These are phyloP conservation scores for Andrena bucephala DNA, from an alignment of 2,888 invertebrate genomes.

Conservation along the genomic window DNA sequence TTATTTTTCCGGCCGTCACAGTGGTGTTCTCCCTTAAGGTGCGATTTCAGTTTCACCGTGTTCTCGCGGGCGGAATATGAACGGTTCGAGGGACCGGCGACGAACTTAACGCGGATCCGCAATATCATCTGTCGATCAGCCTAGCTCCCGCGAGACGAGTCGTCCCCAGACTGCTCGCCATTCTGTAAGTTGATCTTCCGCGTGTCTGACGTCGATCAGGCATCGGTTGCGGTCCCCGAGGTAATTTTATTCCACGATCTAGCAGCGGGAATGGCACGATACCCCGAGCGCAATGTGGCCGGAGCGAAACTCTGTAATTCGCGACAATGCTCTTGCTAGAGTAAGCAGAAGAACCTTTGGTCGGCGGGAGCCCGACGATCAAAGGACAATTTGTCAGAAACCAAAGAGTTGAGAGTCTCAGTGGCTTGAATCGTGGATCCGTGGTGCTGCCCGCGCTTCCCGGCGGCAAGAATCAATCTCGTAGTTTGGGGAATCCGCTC, in stretches of 20 bases:
- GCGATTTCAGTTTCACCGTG: slow-evolving; percentile 3
- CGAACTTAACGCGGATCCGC: slow-evolving; percentile 8
- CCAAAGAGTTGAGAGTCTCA: background rate
- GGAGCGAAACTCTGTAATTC: background rate
- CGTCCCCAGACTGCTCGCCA: slow-evolving; percentile 1
- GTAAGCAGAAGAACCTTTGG: no score
- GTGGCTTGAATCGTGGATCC: background rate
- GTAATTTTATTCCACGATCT: background rate
- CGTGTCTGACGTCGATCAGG: slow-evolving; percentile 20
- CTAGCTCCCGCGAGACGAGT: background rate
- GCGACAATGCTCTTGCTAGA: background rate
- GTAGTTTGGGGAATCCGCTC: slow-evolving; percentile 37
- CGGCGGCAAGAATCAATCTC: background rate
- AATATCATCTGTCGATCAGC: slow-evolving; percentile 25
- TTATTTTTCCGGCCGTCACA: no score
- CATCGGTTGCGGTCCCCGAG: slow-evolving; percentile 8
- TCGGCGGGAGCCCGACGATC: no score
- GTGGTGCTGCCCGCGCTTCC: background rate
- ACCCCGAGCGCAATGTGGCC: no score
- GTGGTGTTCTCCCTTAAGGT: no score
- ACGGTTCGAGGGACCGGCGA: background rate
- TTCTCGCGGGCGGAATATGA: background rate
- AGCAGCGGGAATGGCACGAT: background rate
- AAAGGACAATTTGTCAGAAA: no score
- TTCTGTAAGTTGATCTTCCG: slow-evolving; percentile 25